Evolutionary conservation across 2,888 invertebrate genomes (phyloP).

Genomic region (Eutolmus rufibarbis): DNA sequence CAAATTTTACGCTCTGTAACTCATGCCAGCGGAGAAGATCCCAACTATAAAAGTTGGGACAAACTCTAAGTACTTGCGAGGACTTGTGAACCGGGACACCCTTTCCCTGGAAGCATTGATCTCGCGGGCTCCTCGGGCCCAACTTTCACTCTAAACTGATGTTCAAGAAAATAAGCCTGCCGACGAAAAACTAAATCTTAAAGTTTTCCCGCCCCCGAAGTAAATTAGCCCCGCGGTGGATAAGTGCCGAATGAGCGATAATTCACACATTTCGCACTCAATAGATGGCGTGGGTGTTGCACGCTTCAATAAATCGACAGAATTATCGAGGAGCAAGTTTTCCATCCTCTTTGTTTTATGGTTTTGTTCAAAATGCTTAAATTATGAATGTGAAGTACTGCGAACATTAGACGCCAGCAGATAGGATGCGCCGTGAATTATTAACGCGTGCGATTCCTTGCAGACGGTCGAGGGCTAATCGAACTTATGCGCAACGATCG

Average conservation of each 20-base stretch:
- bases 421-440: conserved; percentile 7
- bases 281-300: background rate
- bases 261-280: background rate
- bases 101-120: background rate
- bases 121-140: background rate
- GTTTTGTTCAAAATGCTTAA: conserved; percentile 19
- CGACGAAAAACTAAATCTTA: background rate
- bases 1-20: background rate
- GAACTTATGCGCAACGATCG: background rate
- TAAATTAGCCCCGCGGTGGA: background rate
- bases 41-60: background rate
- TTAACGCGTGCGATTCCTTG: conserved; percentile 12
- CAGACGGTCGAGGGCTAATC: background rate
- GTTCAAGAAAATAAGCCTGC: background rate
- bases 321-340: conserved; percentile 23
- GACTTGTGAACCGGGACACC: background rate
- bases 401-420: background rate
- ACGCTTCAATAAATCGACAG: conserved; percentile 18
- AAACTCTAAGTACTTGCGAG: background rate
- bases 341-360: conserved; percentile 2
- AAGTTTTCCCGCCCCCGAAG: background rate
- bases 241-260: background rate
- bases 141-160: background rate
- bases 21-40: background rate
- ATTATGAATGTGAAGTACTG: conserved; percentile 26